These are phyloP conservation scores for Vulpes vulpes DNA, from an alignment of 2,113 vertebrate genomes.

Conservation along the genomic window DNA sequence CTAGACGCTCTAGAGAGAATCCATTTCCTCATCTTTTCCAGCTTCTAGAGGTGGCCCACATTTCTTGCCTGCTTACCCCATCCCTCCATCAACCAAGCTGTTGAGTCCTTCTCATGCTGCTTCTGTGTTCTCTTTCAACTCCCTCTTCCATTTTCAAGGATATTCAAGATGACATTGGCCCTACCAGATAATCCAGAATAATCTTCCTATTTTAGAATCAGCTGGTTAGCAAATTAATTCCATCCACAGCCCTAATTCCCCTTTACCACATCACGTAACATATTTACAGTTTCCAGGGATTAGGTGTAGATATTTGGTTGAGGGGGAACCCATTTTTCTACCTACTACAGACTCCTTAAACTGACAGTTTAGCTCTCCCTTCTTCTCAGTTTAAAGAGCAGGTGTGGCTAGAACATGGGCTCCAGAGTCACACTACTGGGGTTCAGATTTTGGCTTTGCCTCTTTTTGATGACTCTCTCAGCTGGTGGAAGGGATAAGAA, in stretches of 20 bases:
- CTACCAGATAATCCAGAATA: background rate
- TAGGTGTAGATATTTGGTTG: background rate
- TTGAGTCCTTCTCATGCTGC: background rate
- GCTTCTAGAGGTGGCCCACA: background rate
- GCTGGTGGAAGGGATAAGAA: background rate
- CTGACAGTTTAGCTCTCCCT: background rate
- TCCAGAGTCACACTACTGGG: background rate
- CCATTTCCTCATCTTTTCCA: background rate
- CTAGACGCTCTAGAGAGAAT: background rate
- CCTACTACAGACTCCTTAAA: background rate
- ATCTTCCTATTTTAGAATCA: background rate
- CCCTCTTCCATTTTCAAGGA: constrained; percentile 1
- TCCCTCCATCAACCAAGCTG: background rate
- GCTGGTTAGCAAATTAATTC: background rate
- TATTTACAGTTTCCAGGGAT: background rate
- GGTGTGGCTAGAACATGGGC: background rate
- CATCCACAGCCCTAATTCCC: background rate
- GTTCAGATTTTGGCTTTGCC: background rate
- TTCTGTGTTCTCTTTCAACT: background rate
- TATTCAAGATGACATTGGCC: background rate
- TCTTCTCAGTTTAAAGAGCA: background rate
- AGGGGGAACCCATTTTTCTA: background rate
- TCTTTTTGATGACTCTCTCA: background rate
- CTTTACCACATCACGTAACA: background rate
- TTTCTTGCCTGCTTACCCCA: background rate